These are phyloP conservation scores for Hofmannophila pseudospretella DNA, from an alignment of 2,888 invertebrate species.

Conservation along the genomic window DNA sequence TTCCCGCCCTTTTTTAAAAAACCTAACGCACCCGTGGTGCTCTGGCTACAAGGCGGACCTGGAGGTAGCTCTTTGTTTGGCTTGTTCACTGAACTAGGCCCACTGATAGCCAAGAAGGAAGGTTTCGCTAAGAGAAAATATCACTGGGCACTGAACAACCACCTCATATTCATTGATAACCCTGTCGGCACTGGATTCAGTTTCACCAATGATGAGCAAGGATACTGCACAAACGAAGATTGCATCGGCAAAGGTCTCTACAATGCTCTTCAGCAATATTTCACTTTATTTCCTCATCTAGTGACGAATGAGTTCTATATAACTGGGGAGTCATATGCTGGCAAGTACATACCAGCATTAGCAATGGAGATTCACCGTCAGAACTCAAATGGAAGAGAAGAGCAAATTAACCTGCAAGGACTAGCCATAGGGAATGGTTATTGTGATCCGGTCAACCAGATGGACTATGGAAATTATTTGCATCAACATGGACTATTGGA, in stretches of 20 bases:
- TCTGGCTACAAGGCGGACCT: conserved; percentile 80
- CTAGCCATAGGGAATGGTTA: conserved; percentile 15
- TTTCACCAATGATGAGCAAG: conserved; percentile 72
- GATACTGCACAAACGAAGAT: conserved; percentile 74
- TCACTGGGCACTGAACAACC: conserved; percentile 78
- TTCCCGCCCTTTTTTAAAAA: conserved; percentile 71
- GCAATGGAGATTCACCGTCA: conserved; percentile 71
- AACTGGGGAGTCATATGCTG: conserved; percentile 81
- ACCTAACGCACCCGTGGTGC: conserved; percentile 60
- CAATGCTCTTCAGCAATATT: conserved; percentile 75
- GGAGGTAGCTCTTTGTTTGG: conserved; percentile 76
- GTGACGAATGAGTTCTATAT: conserved; percentile 75
- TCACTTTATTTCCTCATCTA: conserved; percentile 75
- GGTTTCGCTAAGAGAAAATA: conserved; percentile 58
- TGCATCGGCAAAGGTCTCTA: conserved; percentile 77
- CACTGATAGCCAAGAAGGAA: conserved; percentile 60
- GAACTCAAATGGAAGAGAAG: conserved; percentile 35
- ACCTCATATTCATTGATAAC: conserved; percentile 81
- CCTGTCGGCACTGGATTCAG: conserved; percentile 83
- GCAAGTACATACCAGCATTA: conserved; percentile 72
- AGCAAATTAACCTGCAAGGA: conserved; percentile 59
- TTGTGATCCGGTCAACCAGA: conserved; percentile 13
- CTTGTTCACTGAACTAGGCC: conserved; percentile 79
- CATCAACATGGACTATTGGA: conserved; percentile 14
- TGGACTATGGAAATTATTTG: conserved; percentile 12